phyloP scores from a whole-genome alignment of 2,113 vertebrate genomes.

The Brachyistius frenatus region DNA sequence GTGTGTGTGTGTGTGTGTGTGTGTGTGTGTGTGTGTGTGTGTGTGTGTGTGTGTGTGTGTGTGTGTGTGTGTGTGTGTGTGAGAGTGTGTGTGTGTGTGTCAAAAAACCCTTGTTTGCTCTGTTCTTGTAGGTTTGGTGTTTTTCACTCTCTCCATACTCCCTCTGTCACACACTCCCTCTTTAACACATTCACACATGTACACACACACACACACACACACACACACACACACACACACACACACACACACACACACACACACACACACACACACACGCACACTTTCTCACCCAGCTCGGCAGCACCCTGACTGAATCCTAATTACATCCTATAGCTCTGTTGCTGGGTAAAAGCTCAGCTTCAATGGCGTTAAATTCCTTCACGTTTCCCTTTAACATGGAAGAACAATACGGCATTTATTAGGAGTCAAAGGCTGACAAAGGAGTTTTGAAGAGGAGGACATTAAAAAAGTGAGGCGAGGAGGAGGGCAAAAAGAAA shows the following conservation, averaged over 20 bases:
- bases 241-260: neutral
- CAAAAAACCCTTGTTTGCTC: neutral
- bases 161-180: neutral
- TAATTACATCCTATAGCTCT: conserved; percentile 67
- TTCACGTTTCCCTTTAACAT: conserved; percentile 49
- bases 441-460: conserved; percentile 25
- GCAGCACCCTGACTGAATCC: conserved; percentile 35
- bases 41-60: conserved; percentile 8
- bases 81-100: neutral
- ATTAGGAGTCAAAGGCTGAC: conserved; percentile 32
- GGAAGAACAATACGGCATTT: conserved; percentile 58
- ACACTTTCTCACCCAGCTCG: neutral
- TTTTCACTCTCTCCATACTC: conserved; percentile 4
- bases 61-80: too few relatives aligned
- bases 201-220: neutral
- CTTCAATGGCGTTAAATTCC: conserved; percentile 48
- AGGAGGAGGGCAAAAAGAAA: neutral
- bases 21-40: conserved; percentile 8
- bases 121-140: neutral
- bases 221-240: neutral
- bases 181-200: neutral
- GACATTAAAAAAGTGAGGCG: neutral
- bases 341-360: conserved; percentile 53
- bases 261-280: neutral
- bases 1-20: conserved; percentile 12